Percentiles rank a stretch among this genome's conserved stretches.
These are phyloP conservation scores for Probaryconus sp. DNA, from an alignment of 1,140 invertebrate species.

Conservation along the genomic window DNA sequence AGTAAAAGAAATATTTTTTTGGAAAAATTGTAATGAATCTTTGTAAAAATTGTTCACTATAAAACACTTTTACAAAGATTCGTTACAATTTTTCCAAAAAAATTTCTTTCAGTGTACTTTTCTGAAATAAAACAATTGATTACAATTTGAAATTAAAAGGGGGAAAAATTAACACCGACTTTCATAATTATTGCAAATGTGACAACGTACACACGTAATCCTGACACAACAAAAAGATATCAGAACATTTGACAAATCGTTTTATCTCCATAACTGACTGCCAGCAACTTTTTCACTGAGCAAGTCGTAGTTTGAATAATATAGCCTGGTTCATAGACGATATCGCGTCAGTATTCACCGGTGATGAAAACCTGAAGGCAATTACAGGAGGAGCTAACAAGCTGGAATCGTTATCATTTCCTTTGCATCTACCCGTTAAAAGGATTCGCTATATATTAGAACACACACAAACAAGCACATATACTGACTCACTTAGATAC, in stretches of 20 bases:
- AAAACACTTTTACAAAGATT: no score
- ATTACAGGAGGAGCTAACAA: constrained; percentile 75
- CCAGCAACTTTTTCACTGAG: constrained; percentile 50
- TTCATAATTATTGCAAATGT: no score
- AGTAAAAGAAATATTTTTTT: no score
- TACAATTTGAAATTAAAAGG: no score
- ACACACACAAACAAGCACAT: constrained; percentile 32
- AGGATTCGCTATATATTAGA: constrained; percentile 70
- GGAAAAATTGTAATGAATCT: no score
- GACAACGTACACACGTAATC: no score
- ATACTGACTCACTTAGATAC: no score
- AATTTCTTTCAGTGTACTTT: no score
- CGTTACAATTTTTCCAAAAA: no score
- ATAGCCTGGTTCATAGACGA: constrained; percentile 62
- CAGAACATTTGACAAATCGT: constrained; percentile 52
- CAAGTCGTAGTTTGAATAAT: constrained; percentile 55
- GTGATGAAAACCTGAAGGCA: constrained; percentile 72
- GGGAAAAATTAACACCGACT: no score
- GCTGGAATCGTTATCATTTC: constrained; percentile 74
- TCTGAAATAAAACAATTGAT: no score
- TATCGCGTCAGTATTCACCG: constrained; percentile 65
- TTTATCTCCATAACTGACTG: constrained; percentile 58
- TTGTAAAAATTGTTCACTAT: no score
- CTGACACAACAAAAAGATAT: constrained; percentile 18
- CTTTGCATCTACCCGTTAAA: constrained; percentile 72